phyloP scores from a whole-genome alignment of 1,140 invertebrate species.

The Olivierus martensii region DNA sequence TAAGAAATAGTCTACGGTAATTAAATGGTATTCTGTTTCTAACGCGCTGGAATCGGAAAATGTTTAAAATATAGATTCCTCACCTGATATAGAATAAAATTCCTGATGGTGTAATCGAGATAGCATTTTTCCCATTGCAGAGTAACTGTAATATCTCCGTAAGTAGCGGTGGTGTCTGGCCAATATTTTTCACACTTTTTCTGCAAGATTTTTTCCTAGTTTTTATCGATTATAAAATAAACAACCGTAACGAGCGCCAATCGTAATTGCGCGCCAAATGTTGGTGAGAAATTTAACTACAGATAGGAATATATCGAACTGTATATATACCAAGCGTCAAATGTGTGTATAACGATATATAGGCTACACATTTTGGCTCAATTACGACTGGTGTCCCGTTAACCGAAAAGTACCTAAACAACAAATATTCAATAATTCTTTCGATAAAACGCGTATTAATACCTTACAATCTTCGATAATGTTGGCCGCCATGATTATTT shows the following conservation, averaged over 20 bases:
- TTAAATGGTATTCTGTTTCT: too few species aligned
- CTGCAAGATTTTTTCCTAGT: slow-evolving; percentile 27
- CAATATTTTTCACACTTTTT: slow-evolving; percentile 53
- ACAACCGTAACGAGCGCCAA: background rate
- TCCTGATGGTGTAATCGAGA: slow-evolving; percentile 18
- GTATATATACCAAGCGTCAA: background rate
- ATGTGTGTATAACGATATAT: too few species aligned
- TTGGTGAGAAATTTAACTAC: background rate
- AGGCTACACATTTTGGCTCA: too few species aligned
- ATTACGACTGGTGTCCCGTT: too few species aligned
- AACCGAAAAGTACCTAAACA: too few species aligned
- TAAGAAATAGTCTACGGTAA: too few species aligned
- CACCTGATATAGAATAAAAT: slow-evolving; percentile 17
- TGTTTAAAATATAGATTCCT: background rate
- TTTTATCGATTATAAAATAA: slow-evolving; percentile 2
- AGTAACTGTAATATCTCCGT: slow-evolving; percentile 17
- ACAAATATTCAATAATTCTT: too few species aligned
- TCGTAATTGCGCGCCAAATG: background rate
- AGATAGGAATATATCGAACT: background rate
- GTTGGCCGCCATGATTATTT: slow-evolving; percentile 66
- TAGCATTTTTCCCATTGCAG: slow-evolving; percentile 9
- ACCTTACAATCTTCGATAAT: slow-evolving; percentile 58
- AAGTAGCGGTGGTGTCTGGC: slow-evolving; percentile 29
- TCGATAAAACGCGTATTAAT: too few species aligned
- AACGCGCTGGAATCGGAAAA: background rate